phyloP scores from a whole-genome alignment of 2,888 invertebrate genomes.

The Diadegma fenestrale region DNA sequence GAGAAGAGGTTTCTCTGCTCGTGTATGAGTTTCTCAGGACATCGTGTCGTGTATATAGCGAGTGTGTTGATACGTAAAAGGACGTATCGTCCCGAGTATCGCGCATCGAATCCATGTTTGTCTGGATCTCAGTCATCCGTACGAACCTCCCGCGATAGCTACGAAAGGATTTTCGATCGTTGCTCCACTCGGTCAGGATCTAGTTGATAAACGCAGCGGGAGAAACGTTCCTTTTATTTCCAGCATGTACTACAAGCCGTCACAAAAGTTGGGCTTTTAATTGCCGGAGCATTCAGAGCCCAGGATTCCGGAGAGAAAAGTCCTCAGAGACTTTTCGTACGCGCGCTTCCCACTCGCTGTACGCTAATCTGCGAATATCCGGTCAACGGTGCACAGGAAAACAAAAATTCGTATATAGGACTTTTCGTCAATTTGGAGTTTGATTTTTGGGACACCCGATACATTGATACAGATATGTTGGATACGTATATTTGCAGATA shows the following conservation, averaged over 20 bases:
- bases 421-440: background rate
- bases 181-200: conserved; percentile 71
- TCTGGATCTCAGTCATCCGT: background rate
- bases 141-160: conserved; percentile 50
- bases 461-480: background rate
- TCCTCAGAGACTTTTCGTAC: background rate
- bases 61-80: conserved; percentile 5
- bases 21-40: conserved; percentile 35
- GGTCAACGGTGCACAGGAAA: background rate
- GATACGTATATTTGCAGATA: background rate
- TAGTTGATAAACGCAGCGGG: conserved; percentile 54
- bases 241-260: background rate
- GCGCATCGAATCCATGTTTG: background rate
- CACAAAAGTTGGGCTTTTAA: background rate
- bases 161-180: conserved; percentile 75
- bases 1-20: conserved; percentile 54
- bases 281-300: background rate
- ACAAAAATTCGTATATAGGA: background rate
- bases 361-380: background rate
- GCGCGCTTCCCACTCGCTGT: background rate
- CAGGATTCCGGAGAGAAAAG: background rate
- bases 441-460: background rate
- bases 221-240: conserved; percentile 17
- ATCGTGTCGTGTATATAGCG: conserved; percentile 5
- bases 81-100: background rate